Conservation (phyloP, 2,797 vertebrate species). For the Ceyx erithaca region DNA sequence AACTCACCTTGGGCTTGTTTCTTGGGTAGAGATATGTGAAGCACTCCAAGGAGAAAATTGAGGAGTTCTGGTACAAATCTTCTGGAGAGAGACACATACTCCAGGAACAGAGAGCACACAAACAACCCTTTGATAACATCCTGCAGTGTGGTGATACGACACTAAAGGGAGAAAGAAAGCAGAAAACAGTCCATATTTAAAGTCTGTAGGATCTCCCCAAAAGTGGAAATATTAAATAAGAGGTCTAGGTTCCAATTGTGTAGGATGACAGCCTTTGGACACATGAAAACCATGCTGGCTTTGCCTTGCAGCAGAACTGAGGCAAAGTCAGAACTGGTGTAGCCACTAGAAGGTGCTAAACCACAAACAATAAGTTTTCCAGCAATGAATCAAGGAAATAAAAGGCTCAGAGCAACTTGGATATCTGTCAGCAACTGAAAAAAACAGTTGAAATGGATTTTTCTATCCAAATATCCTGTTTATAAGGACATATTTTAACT, state of each 20-base stretch:
- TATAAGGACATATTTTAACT: neutral
- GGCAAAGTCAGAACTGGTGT: neutral
- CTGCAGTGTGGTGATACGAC: constrained; percentile 83
- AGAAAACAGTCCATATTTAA: neutral
- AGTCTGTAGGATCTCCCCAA: neutral
- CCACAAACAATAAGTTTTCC: neutral
- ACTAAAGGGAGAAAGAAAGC: constrained; percentile 75
- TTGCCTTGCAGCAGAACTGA: neutral
- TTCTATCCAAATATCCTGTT: no score
- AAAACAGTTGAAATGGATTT: neutral
- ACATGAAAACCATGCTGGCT: neutral
- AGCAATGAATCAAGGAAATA: neutral
- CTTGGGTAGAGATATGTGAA: constrained; percentile 85
- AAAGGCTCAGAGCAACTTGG: neutral
- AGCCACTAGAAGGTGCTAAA: constrained; percentile 65
- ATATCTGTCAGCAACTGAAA: neutral
- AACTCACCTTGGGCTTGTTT: constrained; percentile 71
- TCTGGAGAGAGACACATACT: constrained; percentile 89
- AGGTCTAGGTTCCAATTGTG: neutral
- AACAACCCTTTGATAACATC: constrained; percentile 87
- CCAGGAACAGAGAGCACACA: constrained; percentile 88
- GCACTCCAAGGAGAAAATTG: constrained; percentile 88
- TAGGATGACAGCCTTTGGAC: neutral
- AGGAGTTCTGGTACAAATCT: constrained; percentile 92
- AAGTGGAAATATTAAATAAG: neutral